Conservation (phyloP, 2,113 vertebrate species). For the Cryptoleucopteryx plumbea region DNA sequence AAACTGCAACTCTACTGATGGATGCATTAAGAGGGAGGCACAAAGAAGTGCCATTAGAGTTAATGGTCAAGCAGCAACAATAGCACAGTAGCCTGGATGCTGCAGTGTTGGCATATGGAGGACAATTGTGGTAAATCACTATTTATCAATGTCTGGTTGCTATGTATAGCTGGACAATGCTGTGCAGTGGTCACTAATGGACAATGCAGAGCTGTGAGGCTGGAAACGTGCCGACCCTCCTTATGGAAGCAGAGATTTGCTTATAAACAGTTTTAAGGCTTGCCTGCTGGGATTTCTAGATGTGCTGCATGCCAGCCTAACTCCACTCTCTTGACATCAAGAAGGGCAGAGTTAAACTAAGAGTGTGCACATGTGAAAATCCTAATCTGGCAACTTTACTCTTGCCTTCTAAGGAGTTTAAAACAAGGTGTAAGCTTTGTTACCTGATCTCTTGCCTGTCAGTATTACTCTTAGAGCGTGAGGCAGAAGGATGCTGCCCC, state of each 20-base stretch:
- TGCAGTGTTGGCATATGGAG: not conserved
- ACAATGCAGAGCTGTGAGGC: not conserved
- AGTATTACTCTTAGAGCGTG: not conserved
- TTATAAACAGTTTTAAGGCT: not conserved
- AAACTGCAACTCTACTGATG: not conserved
- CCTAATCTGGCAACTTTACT: not conserved
- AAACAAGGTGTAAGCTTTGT: not conserved
- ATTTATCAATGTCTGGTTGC: not conserved
- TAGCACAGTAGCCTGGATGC: not conserved
- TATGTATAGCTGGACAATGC: not conserved
- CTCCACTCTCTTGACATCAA: not conserved
- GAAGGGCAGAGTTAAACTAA: not conserved
- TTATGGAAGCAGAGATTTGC: not conserved
- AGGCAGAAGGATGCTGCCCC: not conserved
- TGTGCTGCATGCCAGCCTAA: rapidly evolving
- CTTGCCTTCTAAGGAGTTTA: not conserved
- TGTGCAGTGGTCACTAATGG: rapidly evolving
- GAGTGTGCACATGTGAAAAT: not conserved
- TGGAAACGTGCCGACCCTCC: not conserved
- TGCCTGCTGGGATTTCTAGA: not conserved
- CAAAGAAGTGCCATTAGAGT: not conserved
- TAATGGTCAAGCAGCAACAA: not conserved
- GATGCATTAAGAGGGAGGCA: not conserved
- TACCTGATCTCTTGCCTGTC: not conserved
- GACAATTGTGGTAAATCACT: not conserved